Conservation (phyloP, 2,113 vertebrate species). For the Caretta caretta region DNA sequence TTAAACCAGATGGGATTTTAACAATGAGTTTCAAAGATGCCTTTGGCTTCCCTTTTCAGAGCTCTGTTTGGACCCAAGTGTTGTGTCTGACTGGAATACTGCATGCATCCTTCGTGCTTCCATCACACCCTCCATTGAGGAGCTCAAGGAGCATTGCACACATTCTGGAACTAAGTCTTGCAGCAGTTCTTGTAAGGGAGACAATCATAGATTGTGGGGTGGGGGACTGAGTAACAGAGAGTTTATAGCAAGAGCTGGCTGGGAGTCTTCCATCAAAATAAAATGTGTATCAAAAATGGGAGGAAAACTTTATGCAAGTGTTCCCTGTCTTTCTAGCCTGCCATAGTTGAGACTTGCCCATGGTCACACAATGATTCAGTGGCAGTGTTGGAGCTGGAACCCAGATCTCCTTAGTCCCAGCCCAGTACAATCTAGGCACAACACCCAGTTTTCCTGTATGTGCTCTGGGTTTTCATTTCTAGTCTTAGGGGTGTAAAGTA, state of each 20-base stretch:
- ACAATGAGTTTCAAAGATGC: background rate
- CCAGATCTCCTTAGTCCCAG: background rate
- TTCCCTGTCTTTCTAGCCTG: background rate
- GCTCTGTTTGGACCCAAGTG: background rate
- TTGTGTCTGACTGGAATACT: background rate
- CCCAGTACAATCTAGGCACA: background rate
- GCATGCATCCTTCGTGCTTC: background rate
- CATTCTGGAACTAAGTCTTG: background rate
- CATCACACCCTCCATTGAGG: no score
- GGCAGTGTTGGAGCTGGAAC: background rate
- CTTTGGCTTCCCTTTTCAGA: background rate
- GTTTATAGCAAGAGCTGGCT: background rate
- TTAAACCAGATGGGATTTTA: background rate
- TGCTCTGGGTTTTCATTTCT: background rate
- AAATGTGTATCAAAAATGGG: background rate
- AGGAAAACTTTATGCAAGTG: background rate
- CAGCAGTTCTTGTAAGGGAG: background rate
- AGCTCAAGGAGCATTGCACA: background rate
- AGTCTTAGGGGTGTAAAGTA: background rate
- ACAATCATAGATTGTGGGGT: background rate
- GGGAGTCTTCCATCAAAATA: background rate
- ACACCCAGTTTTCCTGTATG: background rate
- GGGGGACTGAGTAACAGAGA: background rate
- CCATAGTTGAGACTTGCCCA: background rate
- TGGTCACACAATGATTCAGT: background rate